phyloP scores from a whole-genome alignment of 2,888 invertebrate species.

The Anorthoa munda region DNA sequence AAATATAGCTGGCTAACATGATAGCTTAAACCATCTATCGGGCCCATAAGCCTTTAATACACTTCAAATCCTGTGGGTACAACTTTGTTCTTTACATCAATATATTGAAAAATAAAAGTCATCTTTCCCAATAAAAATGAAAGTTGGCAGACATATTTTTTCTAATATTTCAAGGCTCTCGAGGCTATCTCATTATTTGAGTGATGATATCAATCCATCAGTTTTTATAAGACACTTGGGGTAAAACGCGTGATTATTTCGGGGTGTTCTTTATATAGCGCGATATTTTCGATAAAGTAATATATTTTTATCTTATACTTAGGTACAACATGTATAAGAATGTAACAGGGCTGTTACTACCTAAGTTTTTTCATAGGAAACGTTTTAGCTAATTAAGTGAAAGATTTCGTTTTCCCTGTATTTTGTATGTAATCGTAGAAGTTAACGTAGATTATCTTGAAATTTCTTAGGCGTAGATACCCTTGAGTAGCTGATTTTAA shows the following conservation, averaged over 20 bases:
- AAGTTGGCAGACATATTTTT: constrained; percentile 47
- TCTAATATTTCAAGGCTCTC: constrained; percentile 49
- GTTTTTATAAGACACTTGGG: constrained; percentile 59
- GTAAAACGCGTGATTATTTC: constrained; percentile 48
- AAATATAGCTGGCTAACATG: constrained; percentile 40
- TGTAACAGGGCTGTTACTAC: constrained; percentile 11
- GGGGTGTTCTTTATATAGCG: constrained; percentile 20
- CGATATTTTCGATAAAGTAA: constrained; percentile 9
- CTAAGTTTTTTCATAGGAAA: constrained; percentile 25
- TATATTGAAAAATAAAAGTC: constrained; percentile 51
- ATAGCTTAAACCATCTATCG: constrained; percentile 35
- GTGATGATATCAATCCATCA: constrained; percentile 65
- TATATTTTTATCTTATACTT: constrained; percentile 28
- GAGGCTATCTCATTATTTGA: constrained; percentile 54
- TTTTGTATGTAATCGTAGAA: constrained; percentile 20
- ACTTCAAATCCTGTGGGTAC: constrained; percentile 45
- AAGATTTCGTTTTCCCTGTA: constrained; percentile 9
- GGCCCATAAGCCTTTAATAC: constrained; percentile 41
- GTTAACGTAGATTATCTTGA: constrained; percentile 9
- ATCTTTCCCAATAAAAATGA: constrained; percentile 50
- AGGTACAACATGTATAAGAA: constrained; percentile 19
- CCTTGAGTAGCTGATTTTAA: too few species aligned
- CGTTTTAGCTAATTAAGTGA: constrained; percentile 8
- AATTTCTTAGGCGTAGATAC: too few species aligned
- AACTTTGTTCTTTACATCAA: constrained; percentile 26